phyloP scores from a whole-genome alignment of 2,888 invertebrate species.

The Macrosiphum euphorbiae region DNA sequence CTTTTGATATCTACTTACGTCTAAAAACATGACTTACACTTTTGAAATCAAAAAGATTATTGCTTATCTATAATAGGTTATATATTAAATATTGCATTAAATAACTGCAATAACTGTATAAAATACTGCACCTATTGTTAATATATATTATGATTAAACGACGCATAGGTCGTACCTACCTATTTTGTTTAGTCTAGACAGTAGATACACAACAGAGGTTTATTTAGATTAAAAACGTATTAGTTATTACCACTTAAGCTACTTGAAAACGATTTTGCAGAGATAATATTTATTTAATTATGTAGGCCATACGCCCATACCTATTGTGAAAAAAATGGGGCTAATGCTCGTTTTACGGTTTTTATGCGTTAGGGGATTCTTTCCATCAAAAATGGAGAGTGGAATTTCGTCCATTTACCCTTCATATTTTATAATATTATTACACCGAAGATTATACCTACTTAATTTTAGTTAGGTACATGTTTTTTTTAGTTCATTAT shows the following conservation, averaged over 20 bases:
- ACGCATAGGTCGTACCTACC: not conserved
- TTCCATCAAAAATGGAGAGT: not conserved
- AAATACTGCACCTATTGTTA: not conserved
- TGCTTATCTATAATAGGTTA: not conserved
- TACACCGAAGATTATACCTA: not conserved
- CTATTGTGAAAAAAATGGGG: not conserved
- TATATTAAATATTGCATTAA: not conserved
- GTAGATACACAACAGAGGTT: not conserved
- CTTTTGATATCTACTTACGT: not conserved
- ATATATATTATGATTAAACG: not conserved
- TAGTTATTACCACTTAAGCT: not conserved
- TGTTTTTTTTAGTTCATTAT: not conserved
- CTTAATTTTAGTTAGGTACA: not conserved
- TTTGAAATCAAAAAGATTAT: not conserved
- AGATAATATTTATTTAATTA: not conserved
- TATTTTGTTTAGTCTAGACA: not conserved
- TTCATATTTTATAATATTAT: not conserved
- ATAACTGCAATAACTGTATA: not conserved
- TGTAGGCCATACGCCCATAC: not conserved
- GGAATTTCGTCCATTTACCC: not conserved
- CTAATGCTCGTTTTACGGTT: not conserved
- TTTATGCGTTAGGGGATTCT: not conserved
- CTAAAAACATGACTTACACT: not conserved
- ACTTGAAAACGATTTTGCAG: not conserved
- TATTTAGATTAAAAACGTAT: slow-evolving; percentile 3